Conservation (phyloP, 2,888 invertebrate species). For the Petrolisthes manimaculis region DNA sequence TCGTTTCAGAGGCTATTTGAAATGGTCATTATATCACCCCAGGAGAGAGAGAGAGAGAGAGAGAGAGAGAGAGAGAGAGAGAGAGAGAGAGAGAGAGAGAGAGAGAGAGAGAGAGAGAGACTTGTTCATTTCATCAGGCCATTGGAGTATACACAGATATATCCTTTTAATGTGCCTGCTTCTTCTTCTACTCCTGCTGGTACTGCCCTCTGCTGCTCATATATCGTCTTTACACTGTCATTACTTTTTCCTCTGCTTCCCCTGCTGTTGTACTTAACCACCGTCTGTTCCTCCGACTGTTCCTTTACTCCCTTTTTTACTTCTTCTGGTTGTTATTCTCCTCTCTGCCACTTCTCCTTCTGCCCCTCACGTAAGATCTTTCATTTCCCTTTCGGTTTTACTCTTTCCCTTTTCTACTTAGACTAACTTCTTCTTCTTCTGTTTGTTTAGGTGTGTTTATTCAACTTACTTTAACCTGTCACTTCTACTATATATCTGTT, state of each 20-base stretch:
- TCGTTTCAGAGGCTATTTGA: constrained; percentile 21
- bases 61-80: constrained; percentile 1
- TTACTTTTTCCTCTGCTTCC: too few species aligned
- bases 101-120: constrained; percentile 1
- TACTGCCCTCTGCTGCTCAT: too few species aligned
- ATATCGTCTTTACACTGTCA: too few species aligned
- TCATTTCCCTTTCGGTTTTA: background rate
- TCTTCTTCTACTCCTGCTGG: too few species aligned
- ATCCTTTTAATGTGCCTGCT: too few species aligned
- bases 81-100: background rate
- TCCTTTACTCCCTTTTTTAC: too few species aligned
- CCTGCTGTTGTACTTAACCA: too few species aligned
- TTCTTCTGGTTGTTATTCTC: too few species aligned
- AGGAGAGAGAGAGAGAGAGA: constrained; percentile 26
- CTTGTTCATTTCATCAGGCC: constrained; percentile 15
- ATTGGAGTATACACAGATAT: background rate
- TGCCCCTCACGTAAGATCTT: background rate
- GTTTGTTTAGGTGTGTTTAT: background rate
- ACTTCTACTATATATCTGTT: background rate
- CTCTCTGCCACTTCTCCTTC: background rate
- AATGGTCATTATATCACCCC: constrained; percentile 29
- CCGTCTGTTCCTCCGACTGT: too few species aligned
- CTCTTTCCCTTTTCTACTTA: background rate
- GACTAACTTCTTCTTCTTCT: constrained; percentile 6
- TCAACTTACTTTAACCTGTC: too few species aligned